Conservation (phyloP, 1,140 invertebrate species). For the Ostrea edulis region DNA sequence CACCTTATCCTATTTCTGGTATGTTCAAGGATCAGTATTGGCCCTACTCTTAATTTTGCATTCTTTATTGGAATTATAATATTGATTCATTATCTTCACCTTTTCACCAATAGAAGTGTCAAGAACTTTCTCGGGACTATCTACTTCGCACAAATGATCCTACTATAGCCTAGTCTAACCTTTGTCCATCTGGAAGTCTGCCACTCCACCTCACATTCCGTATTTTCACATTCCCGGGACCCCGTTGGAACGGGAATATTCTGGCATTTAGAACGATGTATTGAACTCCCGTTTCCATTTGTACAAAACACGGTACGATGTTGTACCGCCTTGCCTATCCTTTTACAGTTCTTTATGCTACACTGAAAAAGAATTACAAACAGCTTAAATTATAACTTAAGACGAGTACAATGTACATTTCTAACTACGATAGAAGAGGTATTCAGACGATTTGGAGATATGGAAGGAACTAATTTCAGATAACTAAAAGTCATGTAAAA, state of each 20-base stretch:
- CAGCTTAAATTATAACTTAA: no score
- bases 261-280: constrained; percentile 16
- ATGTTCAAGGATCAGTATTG: no score
- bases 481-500: no score
- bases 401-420: background rate
- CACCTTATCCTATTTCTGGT: no score
- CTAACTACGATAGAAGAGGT: background rate
- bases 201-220: constrained; percentile 11
- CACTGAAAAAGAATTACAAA: constrained; percentile 28
- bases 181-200: constrained; percentile 30
- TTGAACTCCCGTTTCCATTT: constrained; percentile 38
- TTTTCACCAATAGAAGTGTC: no score
- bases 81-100: no score
- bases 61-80: no score
- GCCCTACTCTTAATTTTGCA: no score
- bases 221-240: constrained; percentile 31
- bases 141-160: background rate
- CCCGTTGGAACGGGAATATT: constrained; percentile 10
- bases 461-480: background rate
- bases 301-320: constrained; percentile 2
- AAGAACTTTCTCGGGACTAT: no score
- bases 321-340: constrained; percentile 24
- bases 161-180: background rate
- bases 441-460: background rate
- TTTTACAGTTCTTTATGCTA: constrained; percentile 41